Base-by-base conservation (phyloP, 2,797 vertebrate species). In the Characodon lateralis region DNA sequence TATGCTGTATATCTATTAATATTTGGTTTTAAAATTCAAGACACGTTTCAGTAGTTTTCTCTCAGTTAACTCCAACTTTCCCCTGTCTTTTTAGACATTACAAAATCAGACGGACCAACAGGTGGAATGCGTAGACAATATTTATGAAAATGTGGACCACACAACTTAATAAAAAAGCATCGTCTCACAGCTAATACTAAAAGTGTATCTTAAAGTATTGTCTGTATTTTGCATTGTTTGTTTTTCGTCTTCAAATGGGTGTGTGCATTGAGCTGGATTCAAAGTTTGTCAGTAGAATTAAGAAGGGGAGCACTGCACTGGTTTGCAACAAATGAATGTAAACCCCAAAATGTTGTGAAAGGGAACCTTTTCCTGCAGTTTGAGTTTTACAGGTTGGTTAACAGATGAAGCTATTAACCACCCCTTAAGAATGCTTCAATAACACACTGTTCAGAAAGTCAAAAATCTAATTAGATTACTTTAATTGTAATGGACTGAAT, bases 131-230 rank as follows among this genome's bases (percentile, higher is more conserved):
- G n/a, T 12, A 18, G 84, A 89, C 0, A 75, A 41, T 48, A 10
- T 92, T 69, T 94, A 94, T 71, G 90, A 2, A 79, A 94, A 94
- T 71, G 71, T 92, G 13, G 59, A 84, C 78, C 71, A 79, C 55
- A 50, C 8, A 73, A 51, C 59, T 59, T 66, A 70, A 28, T 0
- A 76, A 2, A 73, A 80, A 68, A 73, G 1, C 8, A 56, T 24
- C 14, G 48, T 74, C 26, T 76, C 9, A 51, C 14, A 53, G 59
- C 22, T 78, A n/a, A 43, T 13, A 3, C 0, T 31, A 43, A 22
- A 18, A 2, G 35, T 50, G 28, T 35, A 65, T 18, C 8, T 1
- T 31, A 2, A 53, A 13, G 20, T 6, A 26, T 6, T 22, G 22
- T 55, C 6, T 71, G 6, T 72, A 35, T 22, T 20, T 6, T 53